These are phyloP conservation scores for Athalia cordata DNA, from an alignment of 2,888 invertebrate species.

Conservation along the genomic window DNA sequence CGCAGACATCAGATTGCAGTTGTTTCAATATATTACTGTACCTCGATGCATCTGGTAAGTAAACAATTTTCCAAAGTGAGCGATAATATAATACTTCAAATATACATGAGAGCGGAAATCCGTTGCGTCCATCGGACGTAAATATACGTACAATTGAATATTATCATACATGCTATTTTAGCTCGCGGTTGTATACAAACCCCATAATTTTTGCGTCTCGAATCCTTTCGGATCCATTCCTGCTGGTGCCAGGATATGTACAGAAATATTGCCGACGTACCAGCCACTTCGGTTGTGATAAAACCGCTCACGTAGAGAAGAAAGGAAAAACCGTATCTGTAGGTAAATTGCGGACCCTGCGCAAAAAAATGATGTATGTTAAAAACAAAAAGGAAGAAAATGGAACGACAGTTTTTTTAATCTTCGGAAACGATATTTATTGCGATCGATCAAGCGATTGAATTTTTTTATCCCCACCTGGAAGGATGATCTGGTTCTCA, in stretches of 20 bases:
- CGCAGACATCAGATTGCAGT: not conserved
- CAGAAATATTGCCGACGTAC: constrained; percentile 90
- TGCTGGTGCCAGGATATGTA: constrained; percentile 88
- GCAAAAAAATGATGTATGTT: constrained; percentile 49
- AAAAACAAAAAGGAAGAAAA: constrained; percentile 8
- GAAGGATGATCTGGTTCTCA: constrained; percentile 86
- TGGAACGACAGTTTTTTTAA: not conserved
- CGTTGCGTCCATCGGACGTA: too few species aligned
- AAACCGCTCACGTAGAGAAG: constrained; percentile 90
- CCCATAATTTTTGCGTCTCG: constrained; percentile 70
- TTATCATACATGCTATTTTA: constrained; percentile 1
- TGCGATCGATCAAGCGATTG: not conserved
- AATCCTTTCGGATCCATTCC: constrained; percentile 77
- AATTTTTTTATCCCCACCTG: constrained; percentile 64
- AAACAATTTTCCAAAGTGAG: constrained; percentile 12
- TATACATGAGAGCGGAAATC: too few species aligned
- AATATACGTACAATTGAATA: not conserved
- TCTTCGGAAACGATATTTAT: not conserved
- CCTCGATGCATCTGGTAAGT: constrained; percentile 29
- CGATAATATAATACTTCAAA: constrained; percentile 6
- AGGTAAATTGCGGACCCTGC: constrained; percentile 87
- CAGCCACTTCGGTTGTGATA: constrained; percentile 88
- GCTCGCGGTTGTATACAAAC: constrained; percentile 49
- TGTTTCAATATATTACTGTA: not conserved
- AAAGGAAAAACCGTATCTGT: constrained; percentile 92